phyloP scores from a whole-genome alignment of 2,113 vertebrate species.

The Lophius piscatorius region DNA sequence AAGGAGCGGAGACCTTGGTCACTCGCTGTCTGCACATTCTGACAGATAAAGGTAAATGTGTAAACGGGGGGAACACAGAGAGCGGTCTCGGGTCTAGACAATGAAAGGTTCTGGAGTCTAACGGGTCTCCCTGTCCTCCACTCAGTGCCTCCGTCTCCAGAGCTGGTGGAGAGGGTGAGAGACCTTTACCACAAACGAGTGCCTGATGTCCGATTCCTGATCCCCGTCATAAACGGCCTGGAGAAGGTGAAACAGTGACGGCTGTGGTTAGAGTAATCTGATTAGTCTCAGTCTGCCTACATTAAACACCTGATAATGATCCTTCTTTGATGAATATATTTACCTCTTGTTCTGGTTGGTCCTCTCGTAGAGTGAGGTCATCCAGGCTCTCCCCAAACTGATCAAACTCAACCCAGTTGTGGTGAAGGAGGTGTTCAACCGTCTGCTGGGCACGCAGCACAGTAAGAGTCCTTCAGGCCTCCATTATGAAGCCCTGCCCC shows the following conservation, averaged over 20 bases:
- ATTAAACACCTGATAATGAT: background rate
- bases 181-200: constrained; percentile 96
- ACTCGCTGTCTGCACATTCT: constrained; percentile 94
- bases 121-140: background rate
- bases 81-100: too few species aligned
- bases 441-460: constrained; percentile 92
- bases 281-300: too few species aligned
- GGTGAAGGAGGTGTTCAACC: constrained; percentile 98
- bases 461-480: constrained; percentile 76
- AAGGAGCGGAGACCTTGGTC: constrained; percentile 93
- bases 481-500: background rate
- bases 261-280: too few species aligned
- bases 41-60: constrained; percentile 89
- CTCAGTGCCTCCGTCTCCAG: constrained; percentile 91
- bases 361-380: constrained; percentile 88
- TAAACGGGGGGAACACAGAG: too few species aligned
- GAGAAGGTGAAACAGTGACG: constrained; percentile 84
- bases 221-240: constrained; percentile 94
- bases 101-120: background rate
- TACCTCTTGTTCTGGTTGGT: background rate
- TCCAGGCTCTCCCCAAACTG: constrained; percentile 93
- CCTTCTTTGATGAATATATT: background rate
- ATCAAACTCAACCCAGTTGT: constrained; percentile 97
- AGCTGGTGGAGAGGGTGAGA: constrained; percentile 92
- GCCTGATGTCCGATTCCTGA: constrained; percentile 93